Conservation (phyloP, 2,113 vertebrate species). For the Chionodraco myersi region DNA sequence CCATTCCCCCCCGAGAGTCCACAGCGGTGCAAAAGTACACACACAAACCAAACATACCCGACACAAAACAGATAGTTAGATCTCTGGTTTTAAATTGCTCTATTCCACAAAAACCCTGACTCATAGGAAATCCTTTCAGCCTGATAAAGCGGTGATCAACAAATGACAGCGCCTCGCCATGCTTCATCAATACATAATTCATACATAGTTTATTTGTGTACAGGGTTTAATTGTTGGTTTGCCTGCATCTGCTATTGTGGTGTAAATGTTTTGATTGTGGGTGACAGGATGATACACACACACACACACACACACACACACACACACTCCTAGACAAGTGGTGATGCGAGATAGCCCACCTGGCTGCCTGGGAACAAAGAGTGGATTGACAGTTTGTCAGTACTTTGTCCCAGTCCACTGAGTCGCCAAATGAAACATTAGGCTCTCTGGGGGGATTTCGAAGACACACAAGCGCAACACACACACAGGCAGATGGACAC, state of each 20-base stretch:
- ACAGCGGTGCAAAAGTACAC: slow-evolving; percentile 13
- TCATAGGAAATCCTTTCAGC: slow-evolving; percentile 64
- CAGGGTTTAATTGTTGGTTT: slow-evolving; percentile 61
- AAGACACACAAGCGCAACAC: neutral
- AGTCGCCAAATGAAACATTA: slow-evolving; percentile 50
- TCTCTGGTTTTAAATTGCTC: slow-evolving; percentile 46
- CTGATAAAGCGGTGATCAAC: slow-evolving; percentile 39
- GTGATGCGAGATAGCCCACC: slow-evolving; percentile 41
- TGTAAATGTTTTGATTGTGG: slow-evolving; percentile 61
- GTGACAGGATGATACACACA: slow-evolving; percentile 12
- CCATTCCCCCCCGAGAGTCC: slow-evolving; percentile 21
- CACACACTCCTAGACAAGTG: slow-evolving; percentile 19
- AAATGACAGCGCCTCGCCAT: slow-evolving; percentile 12
- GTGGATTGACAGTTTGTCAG: slow-evolving; percentile 50
- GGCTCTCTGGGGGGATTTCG: slow-evolving; percentile 13
- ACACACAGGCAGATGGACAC: neutral
- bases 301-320: slow-evolving; percentile 1
- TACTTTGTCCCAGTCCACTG: slow-evolving; percentile 53
- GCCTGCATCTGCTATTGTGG: slow-evolving; percentile 43
- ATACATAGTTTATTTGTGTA: slow-evolving; percentile 54
- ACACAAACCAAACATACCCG: slow-evolving; percentile 11
- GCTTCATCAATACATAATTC: slow-evolving; percentile 49
- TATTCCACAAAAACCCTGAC: slow-evolving; percentile 61
- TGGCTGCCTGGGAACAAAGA: slow-evolving; percentile 63
- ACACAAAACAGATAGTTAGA: slow-evolving; percentile 28